Percentiles rank a stretch among this genome's conserved stretches.
Evolutionary conservation across 2,113 vertebrate species (phyloP).

Genomic region (Pygoscelis adeliae): DNA sequence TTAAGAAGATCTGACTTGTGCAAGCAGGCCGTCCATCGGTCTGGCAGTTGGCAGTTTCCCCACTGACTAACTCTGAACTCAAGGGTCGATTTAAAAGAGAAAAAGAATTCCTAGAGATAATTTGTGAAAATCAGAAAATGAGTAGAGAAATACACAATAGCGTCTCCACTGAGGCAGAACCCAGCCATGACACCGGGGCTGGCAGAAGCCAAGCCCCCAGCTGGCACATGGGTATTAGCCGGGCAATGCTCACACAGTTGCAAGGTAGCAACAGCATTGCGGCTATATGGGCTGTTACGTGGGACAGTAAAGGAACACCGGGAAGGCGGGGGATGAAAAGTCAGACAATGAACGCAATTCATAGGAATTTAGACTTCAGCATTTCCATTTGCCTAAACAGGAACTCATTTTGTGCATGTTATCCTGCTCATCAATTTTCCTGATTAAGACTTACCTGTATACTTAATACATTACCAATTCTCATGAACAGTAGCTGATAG

Average conservation of each 20-base stretch:
- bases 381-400: background rate
- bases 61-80: background rate
- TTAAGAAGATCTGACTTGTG: background rate
- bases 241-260: background rate
- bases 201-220: background rate
- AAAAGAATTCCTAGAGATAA: background rate
- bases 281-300: background rate
- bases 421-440: background rate
- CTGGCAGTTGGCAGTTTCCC: background rate
- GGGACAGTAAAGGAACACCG: background rate
- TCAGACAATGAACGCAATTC: background rate
- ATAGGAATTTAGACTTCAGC: background rate
- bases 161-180: background rate
- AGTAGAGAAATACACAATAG: background rate
- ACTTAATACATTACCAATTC: background rate
- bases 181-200: fast-evolving
- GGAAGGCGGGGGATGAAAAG: background rate
- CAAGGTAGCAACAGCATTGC: background rate
- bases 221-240: background rate
- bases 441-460: background rate
- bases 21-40: background rate
- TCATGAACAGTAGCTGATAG: background rate
- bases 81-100: background rate
- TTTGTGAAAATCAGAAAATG: background rate
- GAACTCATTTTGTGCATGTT: background rate